Evolutionary conservation across 2,113 vertebrate species (phyloP).

Genomic region (Echinops telfairi): DNA sequence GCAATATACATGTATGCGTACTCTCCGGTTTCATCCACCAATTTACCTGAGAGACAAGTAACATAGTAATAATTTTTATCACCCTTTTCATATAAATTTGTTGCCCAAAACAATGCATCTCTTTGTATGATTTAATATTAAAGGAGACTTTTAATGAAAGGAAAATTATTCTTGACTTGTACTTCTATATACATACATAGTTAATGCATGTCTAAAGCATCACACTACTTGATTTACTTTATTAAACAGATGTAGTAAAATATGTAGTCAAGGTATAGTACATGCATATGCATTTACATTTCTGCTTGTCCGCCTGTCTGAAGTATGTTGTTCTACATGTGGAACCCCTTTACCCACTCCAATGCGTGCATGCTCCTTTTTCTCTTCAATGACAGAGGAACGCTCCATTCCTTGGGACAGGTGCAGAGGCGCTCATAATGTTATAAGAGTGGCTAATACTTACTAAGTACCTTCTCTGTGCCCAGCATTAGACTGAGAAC

Average conservation of each 20-base stretch:
- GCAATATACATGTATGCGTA: conserved; percentile 97
- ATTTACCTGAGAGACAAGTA: conserved; percentile 91
- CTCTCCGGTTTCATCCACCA: conserved; percentile 95
- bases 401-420: not conserved
- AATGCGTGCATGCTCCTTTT: not conserved
- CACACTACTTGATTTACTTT: not conserved
- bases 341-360: not conserved
- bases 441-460: not conserved
- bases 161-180: conserved; percentile 1
- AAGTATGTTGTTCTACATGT: not conserved
- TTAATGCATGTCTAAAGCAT: not conserved
- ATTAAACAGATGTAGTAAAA: conserved; percentile 6
- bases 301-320: not conserved
- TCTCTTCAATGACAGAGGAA: not conserved
- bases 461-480: not conserved
- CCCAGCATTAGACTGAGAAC: not conserved
- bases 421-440: not conserved
- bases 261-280: not conserved
- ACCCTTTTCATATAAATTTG: not conserved
- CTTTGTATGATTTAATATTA: conserved; percentile 7
- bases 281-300: not conserved
- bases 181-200: not conserved
- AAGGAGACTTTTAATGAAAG: conserved; percentile 47
- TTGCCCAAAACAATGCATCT: not conserved
- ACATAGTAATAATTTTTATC: conserved; percentile 48